phyloP scores from a whole-genome alignment of 2,113 vertebrate species.

The Pagrus major region DNA sequence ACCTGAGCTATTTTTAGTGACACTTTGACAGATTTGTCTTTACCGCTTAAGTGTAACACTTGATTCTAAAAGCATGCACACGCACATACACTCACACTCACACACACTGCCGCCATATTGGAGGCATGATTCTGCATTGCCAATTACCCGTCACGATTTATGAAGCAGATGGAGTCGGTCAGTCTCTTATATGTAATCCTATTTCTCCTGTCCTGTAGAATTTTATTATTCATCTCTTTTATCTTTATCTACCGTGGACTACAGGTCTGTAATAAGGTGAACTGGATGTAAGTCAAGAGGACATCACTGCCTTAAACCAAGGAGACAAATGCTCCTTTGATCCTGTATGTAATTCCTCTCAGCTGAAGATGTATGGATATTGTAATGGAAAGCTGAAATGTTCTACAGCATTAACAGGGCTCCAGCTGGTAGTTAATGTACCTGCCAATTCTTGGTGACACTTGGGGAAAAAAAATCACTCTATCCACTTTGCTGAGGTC shows the following conservation, averaged over 20 bases:
- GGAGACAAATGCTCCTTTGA: conserved; percentile 31
- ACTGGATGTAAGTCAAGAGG: conserved; percentile 17
- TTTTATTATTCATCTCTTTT: conserved; percentile 11
- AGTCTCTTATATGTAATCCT: not conserved
- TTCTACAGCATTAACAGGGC: conserved; percentile 1
- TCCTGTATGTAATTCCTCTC: conserved; percentile 10
- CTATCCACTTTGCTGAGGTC: not conserved
- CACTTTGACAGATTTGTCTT: conserved; percentile 59
- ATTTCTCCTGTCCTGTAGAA: conserved; percentile 9
- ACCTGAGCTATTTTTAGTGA: conserved; percentile 71
- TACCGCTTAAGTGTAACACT: conserved; percentile 25
- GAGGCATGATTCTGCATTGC: conserved; percentile 20
- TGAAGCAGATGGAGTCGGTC: conserved; percentile 38
- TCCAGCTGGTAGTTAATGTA: not conserved
- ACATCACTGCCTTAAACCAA: conserved; percentile 2
- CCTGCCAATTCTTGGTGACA: not conserved
- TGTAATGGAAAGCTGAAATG: conserved; percentile 19
- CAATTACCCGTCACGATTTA: conserved; percentile 44
- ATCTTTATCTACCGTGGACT: conserved; percentile 14
- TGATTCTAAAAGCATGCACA: conserved; percentile 20
- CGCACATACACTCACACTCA: not conserved
- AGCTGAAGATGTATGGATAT: conserved; percentile 15
- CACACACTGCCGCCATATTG: conserved; percentile 3
- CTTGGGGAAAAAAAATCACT: not conserved
- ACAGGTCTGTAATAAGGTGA: conserved; percentile 4